Base-by-base conservation (phyloP, 2,797 vertebrate genomes). In the Notolepis coatsorum region DNA sequence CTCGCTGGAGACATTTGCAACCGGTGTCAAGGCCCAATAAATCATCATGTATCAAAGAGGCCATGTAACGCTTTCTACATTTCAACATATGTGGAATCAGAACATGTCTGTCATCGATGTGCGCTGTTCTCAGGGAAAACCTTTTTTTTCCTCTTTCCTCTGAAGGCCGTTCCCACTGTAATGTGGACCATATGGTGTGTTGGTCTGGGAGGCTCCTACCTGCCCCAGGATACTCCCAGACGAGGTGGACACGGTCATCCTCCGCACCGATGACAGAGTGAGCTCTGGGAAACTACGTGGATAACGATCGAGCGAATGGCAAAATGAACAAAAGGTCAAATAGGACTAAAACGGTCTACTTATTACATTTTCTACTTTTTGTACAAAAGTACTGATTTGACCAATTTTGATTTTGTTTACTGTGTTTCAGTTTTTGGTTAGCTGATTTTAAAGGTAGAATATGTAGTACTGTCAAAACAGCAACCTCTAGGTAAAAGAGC, bases 71-170 rank as follows among this genome's bases (percentile, higher is more conserved):
- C 87, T 94, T 92, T 92, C 87, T 92, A 86, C 87, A 91, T 93
- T 91, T 93, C 92, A 92, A 86, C 92, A 93, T 91, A 91, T 92
- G 91, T 91, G 91, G 88, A 93, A 91, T 92, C 89, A 90, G 87
- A 90, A 87, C 64, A 65, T 42, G 90, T 94, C 92, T 92, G 90
- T 93, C 93, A 90, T 90, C 92, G 33, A 69, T 39, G 87, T 77
- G 85, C 84, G 78, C 82, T 88, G 86, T 89, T 93, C 88, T 80
- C 54, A 17, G 67, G 79, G 73, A 82, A 68, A 85, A 67, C 79
- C 73, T 47, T 35, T 65, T 86, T 89, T 88, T 82, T n/a, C n/a
- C n/a, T n/a, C n/a, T n/a, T n/a, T n/a, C n/a, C n/a, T n/a, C n/a
- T 79, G 71, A 78, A 79, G 75, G 76, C 71, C 67, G 61, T 90